phyloP scores from a whole-genome alignment of 1,140 invertebrate genomes.

The Neodiprion pinetum region DNA sequence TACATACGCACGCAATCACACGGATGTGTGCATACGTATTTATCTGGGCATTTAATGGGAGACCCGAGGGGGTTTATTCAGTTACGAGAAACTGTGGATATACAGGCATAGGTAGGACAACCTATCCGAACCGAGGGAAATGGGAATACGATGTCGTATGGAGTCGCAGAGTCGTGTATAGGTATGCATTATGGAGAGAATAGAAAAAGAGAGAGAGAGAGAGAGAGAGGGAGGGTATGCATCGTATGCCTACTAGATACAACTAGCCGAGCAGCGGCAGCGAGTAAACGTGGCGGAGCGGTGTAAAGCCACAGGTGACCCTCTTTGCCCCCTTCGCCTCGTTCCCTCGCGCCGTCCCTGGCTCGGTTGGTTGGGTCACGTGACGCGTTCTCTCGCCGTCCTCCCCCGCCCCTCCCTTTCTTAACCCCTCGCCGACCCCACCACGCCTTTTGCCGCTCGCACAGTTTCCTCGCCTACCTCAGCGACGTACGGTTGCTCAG shows the following conservation, averaged over 20 bases:
- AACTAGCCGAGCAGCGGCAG: too few species aligned
- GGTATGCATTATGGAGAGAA: neutral
- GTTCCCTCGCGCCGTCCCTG: neutral
- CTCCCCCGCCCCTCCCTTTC: constrained; percentile 19
- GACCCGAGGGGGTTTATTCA: neutral
- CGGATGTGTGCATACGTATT: neutral
- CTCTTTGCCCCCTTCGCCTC: neutral
- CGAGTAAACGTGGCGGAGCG: too few species aligned
- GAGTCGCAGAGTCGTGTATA: too few species aligned
- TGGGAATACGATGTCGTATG: neutral
- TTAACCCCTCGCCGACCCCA: neutral
- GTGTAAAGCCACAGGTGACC: neutral
- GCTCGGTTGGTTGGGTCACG: neutral
- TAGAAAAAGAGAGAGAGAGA: neutral
- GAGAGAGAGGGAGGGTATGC: too few species aligned
- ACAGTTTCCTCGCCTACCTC: neutral
- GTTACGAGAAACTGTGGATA: neutral
- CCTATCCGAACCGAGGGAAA: neutral
- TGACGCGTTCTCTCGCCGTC: constrained; percentile 22
- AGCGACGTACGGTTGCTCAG: neutral
- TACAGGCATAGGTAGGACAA: neutral
- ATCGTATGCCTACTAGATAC: too few species aligned
- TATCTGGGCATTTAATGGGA: neutral
- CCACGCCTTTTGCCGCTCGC: neutral
- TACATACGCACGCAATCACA: too few species aligned